Percentiles rank a stretch among this genome's conserved stretches.
Conservation (phyloP, 2,797 vertebrate genomes). For the Schizothorax lantsangensis region DNA sequence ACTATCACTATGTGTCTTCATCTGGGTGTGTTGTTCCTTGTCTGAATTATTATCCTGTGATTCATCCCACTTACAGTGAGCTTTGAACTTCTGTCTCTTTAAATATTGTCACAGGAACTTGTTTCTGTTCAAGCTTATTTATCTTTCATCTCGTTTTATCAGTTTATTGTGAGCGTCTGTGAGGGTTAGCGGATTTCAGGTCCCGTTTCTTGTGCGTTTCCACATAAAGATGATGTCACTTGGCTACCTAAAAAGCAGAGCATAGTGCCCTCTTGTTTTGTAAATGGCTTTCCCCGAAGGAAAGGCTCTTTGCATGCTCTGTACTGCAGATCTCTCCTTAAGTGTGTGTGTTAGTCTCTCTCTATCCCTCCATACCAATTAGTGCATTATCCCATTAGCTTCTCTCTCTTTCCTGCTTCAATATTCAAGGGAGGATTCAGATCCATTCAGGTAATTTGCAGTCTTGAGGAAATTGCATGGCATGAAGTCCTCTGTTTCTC, state of each 20-base stretch:
- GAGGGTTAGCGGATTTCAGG: slow-evolving; percentile 46
- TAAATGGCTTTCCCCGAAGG: slow-evolving; percentile 23
- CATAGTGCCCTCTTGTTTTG: slow-evolving; percentile 23
- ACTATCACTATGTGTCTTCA: neutral
- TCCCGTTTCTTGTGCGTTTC: slow-evolving; percentile 54
- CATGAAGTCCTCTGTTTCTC: slow-evolving; percentile 71
- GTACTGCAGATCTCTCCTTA: slow-evolving; percentile 37
- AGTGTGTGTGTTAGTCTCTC: slow-evolving; percentile 53
- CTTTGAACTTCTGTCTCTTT: slow-evolving; percentile 11
- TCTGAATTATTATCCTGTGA: neutral
- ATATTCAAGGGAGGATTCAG: slow-evolving; percentile 99
- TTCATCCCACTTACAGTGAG: slow-evolving; percentile 10
- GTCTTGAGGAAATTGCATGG: slow-evolving; percentile 76
- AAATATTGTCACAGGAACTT: slow-evolving; percentile 6
- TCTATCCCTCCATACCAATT: slow-evolving; percentile 68
- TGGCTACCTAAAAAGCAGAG: slow-evolving; percentile 36
- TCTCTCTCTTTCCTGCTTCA: slow-evolving; percentile 97
- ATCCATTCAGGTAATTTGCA: slow-evolving; percentile 86
- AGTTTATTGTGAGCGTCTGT: slow-evolving; percentile 29
- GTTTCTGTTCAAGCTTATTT: neutral
- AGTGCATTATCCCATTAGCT: slow-evolving; percentile 90
- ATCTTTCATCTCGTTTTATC: neutral
- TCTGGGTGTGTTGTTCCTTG: slow-evolving; percentile 24
- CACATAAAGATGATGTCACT: slow-evolving; percentile 42
- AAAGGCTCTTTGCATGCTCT: slow-evolving; percentile 50